These are phyloP conservation scores for Rhinogobio ventralis DNA, from an alignment of 2,797 vertebrate species.

Conservation along the genomic window DNA sequence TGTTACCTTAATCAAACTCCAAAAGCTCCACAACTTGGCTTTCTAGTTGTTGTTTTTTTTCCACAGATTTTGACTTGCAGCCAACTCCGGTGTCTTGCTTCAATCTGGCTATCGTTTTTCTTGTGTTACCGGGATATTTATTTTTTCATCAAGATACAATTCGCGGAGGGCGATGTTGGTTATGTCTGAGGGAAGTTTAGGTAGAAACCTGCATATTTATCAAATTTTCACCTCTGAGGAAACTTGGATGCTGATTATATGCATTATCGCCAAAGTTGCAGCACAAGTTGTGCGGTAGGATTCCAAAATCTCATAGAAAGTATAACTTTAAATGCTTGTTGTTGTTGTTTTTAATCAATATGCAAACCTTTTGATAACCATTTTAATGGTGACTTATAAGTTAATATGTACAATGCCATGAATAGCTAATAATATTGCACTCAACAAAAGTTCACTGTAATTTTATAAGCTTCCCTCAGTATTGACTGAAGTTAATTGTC, in stretches of 20 bases:
- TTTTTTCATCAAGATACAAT: slow-evolving; percentile 32
- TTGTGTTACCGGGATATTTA: slow-evolving; percentile 19
- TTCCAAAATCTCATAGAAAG: background rate
- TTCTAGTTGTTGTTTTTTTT: slow-evolving; percentile 42
- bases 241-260: slow-evolving; percentile 12
- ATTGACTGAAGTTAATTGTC: slow-evolving; percentile 3
- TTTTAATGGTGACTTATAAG: background rate
- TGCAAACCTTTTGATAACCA: background rate
- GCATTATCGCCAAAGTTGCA: slow-evolving; percentile 12
- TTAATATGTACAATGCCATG: background rate
- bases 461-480: slow-evolving; percentile 16
- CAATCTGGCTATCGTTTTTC: slow-evolving; percentile 45
- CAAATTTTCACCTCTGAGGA: slow-evolving; percentile 41
- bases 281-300: background rate
- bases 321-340: background rate
- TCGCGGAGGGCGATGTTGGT: slow-evolving; percentile 20
- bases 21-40: slow-evolving; percentile 36
- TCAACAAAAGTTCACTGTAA: background rate
- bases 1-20: slow-evolving; percentile 31
- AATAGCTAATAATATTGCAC: slow-evolving; percentile 20
- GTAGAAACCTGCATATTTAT: slow-evolving; percentile 35
- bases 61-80: slow-evolving; percentile 30
- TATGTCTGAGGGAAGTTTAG: slow-evolving; percentile 29
- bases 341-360: background rate
- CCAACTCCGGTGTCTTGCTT: slow-evolving; percentile 51